Evolutionary conservation across 2,113 vertebrate genomes (phyloP).

Genomic region (Galemys pyrenaicus): DNA sequence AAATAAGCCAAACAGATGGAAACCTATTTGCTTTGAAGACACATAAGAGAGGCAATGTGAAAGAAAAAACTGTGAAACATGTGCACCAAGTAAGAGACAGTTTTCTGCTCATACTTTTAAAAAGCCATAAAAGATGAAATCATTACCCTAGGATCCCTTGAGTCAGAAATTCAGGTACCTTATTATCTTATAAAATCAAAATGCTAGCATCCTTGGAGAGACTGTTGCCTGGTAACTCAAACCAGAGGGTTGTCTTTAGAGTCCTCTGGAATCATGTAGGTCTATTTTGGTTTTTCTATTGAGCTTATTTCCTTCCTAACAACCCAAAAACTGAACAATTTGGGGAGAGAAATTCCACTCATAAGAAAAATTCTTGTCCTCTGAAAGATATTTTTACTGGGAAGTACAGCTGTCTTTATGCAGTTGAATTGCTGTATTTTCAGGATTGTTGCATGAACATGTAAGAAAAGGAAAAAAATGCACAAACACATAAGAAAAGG

Average conservation of each 20-base stretch:
- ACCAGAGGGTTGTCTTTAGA: conserved; percentile 21
- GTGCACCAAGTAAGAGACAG: background rate
- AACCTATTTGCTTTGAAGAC: background rate
- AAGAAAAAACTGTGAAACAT: background rate
- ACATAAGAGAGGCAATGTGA: background rate
- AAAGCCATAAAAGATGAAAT: background rate
- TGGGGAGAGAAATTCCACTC: conserved; percentile 11
- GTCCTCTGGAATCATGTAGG: background rate
- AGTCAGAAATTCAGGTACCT: conserved; percentile 2
- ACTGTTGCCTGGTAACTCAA: conserved; percentile 59
- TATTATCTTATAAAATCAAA: conserved; percentile 43
- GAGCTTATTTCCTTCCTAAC: conserved; percentile 38
- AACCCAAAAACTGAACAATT: conserved; percentile 7
- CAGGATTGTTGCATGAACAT: background rate
- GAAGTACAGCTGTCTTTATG: conserved; percentile 2
- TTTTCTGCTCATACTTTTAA: background rate
- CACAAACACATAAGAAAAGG: background rate
- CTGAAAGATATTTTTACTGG: conserved; percentile 51
- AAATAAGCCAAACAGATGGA: background rate
- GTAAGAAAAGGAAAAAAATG: background rate
- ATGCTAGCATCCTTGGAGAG: conserved; percentile 38
- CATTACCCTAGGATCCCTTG: background rate
- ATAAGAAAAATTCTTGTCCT: conserved; percentile 40
- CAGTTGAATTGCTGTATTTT: conserved; percentile 10
- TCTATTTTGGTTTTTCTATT: conserved; percentile 63